phyloP scores from a whole-genome alignment of 2,888 invertebrate species.

The Cantharis rufa region DNA sequence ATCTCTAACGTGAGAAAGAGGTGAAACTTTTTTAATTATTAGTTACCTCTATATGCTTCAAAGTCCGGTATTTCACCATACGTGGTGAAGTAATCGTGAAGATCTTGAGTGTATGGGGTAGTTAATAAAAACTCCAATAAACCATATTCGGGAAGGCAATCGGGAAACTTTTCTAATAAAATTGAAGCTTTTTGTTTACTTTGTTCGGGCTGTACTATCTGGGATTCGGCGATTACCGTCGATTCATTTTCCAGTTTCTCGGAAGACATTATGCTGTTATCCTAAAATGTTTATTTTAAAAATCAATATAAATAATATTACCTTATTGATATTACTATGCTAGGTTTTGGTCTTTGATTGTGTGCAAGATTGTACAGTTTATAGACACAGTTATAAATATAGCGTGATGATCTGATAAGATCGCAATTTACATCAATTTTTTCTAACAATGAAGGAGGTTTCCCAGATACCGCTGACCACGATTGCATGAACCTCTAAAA shows the following conservation, averaged over 20 bases:
- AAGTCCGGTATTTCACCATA: slow-evolving; percentile 54
- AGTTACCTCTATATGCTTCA: slow-evolving; percentile 41
- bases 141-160: slow-evolving; percentile 58
- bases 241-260: not conserved
- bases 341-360: not conserved
- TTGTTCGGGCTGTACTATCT: not conserved
- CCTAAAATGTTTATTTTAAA: not conserved
- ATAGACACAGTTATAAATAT: slow-evolving; percentile 32
- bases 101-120: slow-evolving; percentile 53
- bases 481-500: slow-evolving; percentile 34
- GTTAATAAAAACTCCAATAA: slow-evolving; percentile 57
- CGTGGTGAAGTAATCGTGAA: slow-evolving; percentile 49
- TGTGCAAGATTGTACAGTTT: slow-evolving; percentile 38
- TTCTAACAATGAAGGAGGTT: slow-evolving; percentile 58
- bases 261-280: not conserved
- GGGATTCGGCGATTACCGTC: not conserved
- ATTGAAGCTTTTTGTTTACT: not conserved
- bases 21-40: not conserved
- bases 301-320: not conserved
- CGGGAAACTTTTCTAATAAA: slow-evolving; percentile 39
- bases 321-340: not conserved
- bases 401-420: slow-evolving; percentile 19
- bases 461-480: slow-evolving; percentile 42
- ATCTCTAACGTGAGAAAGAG: not conserved
- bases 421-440: slow-evolving; percentile 49